Conservation (phyloP, 2,888 invertebrate genomes). For the Germaria angustata region DNA sequence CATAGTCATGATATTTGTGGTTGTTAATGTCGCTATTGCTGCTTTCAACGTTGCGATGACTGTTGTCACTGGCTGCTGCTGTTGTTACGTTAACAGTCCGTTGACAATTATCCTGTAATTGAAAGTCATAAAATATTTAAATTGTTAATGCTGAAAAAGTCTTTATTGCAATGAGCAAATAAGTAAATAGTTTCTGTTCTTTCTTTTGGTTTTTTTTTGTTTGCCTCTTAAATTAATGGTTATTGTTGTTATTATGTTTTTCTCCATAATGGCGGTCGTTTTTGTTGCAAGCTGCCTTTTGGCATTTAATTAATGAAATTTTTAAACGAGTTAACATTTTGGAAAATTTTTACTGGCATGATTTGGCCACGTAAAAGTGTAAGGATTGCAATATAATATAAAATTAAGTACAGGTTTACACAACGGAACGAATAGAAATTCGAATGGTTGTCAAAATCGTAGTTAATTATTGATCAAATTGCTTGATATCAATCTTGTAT, state of each 20-base stretch:
- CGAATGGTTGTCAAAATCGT: no score
- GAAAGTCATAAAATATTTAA: slow-evolving; percentile 61
- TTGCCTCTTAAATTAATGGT: slow-evolving; percentile 9
- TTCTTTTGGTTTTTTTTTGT: not conserved
- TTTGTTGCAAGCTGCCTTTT: not conserved
- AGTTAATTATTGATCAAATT: no score
- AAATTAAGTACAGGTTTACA: no score
- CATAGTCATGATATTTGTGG: slow-evolving; percentile 48
- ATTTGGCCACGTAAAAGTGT: not conserved
- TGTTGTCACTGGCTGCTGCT: slow-evolving; percentile 3
- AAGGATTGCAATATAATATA: not conserved
- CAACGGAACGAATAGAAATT: no score
- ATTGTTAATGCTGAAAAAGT: slow-evolving; percentile 25
- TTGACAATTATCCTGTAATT: slow-evolving; percentile 63
- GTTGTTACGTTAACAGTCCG: slow-evolving; percentile 52
- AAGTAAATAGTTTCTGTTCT: not conserved
- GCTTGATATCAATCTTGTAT: no score
- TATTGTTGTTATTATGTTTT: slow-evolving; percentile 8
- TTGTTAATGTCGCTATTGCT: slow-evolving; percentile 17
- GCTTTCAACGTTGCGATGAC: not conserved
- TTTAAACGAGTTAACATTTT: slow-evolving; percentile 3
- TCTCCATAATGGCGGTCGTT: not conserved
- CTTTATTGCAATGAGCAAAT: slow-evolving; percentile 9
- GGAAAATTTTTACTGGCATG: not conserved
- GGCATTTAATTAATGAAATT: slow-evolving; percentile 12